Evolutionary conservation across 1,140 invertebrate species (phyloP), one percentile per base, ranked within the genome.

Genomic region (Doryteuthis pealeii): DNA sequence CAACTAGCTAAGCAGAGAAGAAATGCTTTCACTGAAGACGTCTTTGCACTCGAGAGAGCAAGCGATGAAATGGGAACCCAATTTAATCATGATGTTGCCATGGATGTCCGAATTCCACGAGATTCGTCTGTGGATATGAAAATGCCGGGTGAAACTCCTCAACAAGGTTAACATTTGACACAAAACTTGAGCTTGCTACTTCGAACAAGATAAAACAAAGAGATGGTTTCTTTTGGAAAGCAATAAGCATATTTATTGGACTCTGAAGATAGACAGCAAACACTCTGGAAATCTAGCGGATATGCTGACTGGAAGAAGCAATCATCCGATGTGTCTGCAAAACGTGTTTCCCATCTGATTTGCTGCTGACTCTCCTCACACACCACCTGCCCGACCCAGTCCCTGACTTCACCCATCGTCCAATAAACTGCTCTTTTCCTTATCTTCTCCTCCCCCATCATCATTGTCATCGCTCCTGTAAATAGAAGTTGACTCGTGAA

Each of bases 171-270:
- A 22, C 12, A 62, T 62, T 62, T 62, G 22, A 62, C 6, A 14
- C 54, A n/a, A 62, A 62, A 62, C 26, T 62, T 6, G 54, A 62
- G 26, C 3, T 40, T 10, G 26, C 18, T 6, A 6, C 54, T 62
- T 5, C 54, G 26, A 28, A n/a, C 18, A 18, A 62, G 26, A 62
- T 62, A 28, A 62, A 62, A 22, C 54, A 62, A n/a, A 6, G 54
- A 62, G 6, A 28, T 62, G 54, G 54, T 62, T 12, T 62, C 54
- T 62, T 62, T 62, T 62, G 18, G n/a, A 62, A 62, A 62, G 54
- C 54, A 62, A 62, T 62, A 62, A 62, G 18, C 54, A 62, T n/a
- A 62, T 15, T n/a, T 62, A n/a, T 28, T 62, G 6, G 54, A 62
- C 54, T 62, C 12, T 22, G 54, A 62, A 14, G 26, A 62, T 28